phyloP scores from a whole-genome alignment of 2,888 invertebrate species.

The Flexamia atlantica region DNA sequence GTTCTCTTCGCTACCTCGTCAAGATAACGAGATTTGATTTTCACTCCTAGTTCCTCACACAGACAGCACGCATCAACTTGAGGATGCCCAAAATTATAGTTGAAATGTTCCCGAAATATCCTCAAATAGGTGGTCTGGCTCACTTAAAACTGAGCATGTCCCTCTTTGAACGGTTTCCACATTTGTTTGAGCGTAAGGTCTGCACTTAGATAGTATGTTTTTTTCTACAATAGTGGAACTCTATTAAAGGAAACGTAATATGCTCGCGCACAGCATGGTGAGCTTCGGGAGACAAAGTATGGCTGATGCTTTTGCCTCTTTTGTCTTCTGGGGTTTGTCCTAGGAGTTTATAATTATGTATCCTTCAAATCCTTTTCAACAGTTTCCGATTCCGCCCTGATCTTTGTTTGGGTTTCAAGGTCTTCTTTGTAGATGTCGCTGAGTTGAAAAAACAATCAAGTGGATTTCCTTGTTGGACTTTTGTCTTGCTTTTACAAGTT shows the following conservation, averaged over 20 bases:
- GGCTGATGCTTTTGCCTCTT: constrained; percentile 58
- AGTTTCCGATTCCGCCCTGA: constrained; percentile 39
- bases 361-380: constrained; percentile 14
- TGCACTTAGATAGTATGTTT: constrained; percentile 50
- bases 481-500: too few relatives aligned
- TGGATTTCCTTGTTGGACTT: too few relatives aligned
- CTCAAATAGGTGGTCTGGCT: constrained; percentile 56
- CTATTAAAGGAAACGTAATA: constrained; percentile 63
- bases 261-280: constrained; percentile 35
- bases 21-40: constrained; percentile 63
- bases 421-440: constrained; percentile 11
- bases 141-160: constrained; percentile 43
- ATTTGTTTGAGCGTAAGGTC: constrained; percentile 35
- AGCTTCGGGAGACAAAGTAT: neutral
- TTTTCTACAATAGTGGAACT: constrained; percentile 60
- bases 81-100: constrained; percentile 63
- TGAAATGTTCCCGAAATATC: constrained; percentile 56
- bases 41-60: constrained; percentile 64
- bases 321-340: constrained; percentile 52
- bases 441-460: constrained; percentile 18
- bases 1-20: constrained; percentile 63
- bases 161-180: constrained; percentile 37
- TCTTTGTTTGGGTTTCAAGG: neutral
- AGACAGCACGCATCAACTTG: constrained; percentile 64
- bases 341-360: constrained; percentile 35